phyloP scores from a whole-genome alignment of 2,113 vertebrate genomes.

The Gymnogyps californianus region DNA sequence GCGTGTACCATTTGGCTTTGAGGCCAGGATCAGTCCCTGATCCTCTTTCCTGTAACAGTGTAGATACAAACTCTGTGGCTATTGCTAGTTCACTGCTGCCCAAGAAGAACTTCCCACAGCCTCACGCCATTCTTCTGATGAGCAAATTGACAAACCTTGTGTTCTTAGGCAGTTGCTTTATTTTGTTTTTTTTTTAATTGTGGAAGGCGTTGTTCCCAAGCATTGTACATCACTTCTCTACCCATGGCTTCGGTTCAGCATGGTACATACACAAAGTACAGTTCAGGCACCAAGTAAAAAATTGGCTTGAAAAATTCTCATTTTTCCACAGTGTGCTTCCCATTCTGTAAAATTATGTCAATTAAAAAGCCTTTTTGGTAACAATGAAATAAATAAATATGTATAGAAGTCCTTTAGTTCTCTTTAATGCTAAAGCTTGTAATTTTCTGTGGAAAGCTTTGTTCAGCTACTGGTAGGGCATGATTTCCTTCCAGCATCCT shows the following conservation, averaged over 20 bases:
- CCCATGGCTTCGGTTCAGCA: not conserved
- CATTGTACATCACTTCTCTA: not conserved
- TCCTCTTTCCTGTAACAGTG: not conserved
- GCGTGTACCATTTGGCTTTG: not conserved
- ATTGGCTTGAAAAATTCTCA: not conserved
- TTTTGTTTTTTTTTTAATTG: not conserved
- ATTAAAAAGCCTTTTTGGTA: not conserved
- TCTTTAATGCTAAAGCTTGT: not conserved
- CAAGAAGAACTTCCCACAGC: not conserved
- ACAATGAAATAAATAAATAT: not conserved
- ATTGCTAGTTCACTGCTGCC: not conserved
- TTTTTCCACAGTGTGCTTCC: not conserved
- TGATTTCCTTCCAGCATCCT: not conserved
- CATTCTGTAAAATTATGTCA: not conserved
- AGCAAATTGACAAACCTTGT: not conserved
- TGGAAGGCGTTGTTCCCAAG: not conserved
- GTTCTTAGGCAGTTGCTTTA: not conserved
- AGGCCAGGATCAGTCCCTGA: not conserved
- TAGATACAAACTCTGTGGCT: not conserved
- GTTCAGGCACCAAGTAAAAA: not conserved
- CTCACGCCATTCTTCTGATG: not conserved
- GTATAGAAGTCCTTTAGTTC: not conserved
- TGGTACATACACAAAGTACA: not conserved
- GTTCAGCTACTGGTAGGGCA: not conserved
- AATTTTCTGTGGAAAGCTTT: not conserved